phyloP scores from a whole-genome alignment of 2,113 vertebrate genomes.

The Todiramphus saurophagus region DNA sequence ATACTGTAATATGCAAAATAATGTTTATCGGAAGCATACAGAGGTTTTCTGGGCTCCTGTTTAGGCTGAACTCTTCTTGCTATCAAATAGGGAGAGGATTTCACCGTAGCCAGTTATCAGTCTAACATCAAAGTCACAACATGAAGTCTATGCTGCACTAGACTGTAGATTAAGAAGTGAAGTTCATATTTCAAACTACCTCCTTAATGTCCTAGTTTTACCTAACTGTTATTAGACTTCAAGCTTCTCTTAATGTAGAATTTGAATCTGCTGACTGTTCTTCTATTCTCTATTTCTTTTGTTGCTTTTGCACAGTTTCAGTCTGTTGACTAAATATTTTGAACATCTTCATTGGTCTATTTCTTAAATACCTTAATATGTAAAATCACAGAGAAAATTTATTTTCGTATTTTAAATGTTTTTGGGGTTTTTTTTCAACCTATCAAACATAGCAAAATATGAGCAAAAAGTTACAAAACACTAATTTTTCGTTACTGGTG shows the following conservation, averaged over 20 bases:
- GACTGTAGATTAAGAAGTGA: background rate
- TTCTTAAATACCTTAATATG: background rate
- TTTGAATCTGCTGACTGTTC: background rate
- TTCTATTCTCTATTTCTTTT: background rate
- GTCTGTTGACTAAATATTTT: background rate
- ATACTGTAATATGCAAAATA: background rate
- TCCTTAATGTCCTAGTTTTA: background rate
- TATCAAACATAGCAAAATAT: background rate
- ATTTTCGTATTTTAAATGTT: background rate
- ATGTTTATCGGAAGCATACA: background rate
- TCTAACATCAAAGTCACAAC: background rate
- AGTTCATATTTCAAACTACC: background rate
- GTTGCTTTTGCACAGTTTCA: background rate
- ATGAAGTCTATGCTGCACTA: background rate
- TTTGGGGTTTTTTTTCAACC: background rate
- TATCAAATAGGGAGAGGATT: background rate
- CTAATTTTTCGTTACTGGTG: background rate
- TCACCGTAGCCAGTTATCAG: background rate
- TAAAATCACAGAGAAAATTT: background rate
- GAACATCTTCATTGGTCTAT: background rate
- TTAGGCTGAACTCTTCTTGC: background rate
- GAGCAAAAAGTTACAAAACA: background rate
- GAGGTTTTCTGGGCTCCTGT: background rate
- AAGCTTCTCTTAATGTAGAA: background rate
- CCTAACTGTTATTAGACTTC: background rate